Evolutionary conservation across 2,797 vertebrate species (phyloP), one percentile per base, ranked within the genome.

Genomic region (Gymnothorax reevesii): DNA sequence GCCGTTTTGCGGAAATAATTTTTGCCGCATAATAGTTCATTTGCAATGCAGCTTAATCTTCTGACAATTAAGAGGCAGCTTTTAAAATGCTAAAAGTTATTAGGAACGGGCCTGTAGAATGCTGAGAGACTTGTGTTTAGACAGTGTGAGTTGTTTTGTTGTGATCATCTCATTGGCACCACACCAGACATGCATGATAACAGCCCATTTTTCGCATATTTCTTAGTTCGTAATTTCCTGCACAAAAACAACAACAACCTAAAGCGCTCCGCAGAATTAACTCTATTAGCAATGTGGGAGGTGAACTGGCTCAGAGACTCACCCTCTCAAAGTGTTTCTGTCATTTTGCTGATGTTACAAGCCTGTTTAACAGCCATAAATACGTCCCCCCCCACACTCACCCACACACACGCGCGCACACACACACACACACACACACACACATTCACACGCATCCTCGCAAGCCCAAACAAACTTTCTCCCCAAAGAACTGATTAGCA

Each of bases 401-500:
- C 17, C n/a, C 66, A 25, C 66, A 69, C 64, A 6, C n/a, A 27
- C 66, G 42, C 69, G 1, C 9, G 0, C 69, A 33, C 69, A 12
- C 9, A 1, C 69, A 10, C 69, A 33, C 69, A 75, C 25, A 75
- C 33, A 75, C 71, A 33, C 69, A 27, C 27, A 71, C 7, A 71
- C 69, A 71, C 75, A 20, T 49, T 17, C 49, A 79, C 75, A 54
- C 42, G 54, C 75, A 7, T 49, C 15, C 42, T 54, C 54, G n/a
- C 77, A 55, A 54, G 77, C 77, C 8, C 77, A 55, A 49, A 2
- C 77, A 80, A 80, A 80, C 52, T 25, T 82, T 92, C 91, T 95
- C 95, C 94, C 95, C 91, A 90, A 94, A 95, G 95, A 91, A 90
- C 93, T 95, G 94, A 95, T 95, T 96, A 95, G 93, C 91, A 94